phyloP scores from a whole-genome alignment of 2,797 vertebrate genomes.

The Erithacus rubecula region DNA sequence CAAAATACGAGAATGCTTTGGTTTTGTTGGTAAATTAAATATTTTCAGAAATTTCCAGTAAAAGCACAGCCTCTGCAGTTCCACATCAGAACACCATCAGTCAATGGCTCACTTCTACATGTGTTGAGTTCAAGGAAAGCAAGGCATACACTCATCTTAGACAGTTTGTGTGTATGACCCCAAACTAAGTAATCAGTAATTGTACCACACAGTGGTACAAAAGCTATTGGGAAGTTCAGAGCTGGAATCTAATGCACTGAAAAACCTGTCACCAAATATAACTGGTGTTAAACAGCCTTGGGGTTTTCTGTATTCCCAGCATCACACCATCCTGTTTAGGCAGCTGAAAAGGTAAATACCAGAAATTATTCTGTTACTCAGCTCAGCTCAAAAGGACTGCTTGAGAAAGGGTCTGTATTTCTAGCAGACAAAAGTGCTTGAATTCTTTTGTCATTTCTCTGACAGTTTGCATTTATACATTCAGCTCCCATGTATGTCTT shows the following conservation, averaged over 20 bases:
- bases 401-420: not conserved
- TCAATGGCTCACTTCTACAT: not conserved
- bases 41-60: not conserved
- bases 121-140: not conserved
- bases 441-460: not conserved
- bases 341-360: not conserved
- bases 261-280: not conserved
- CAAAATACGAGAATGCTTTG: not conserved
- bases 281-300: not conserved
- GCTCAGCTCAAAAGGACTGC: not conserved
- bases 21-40: not conserved
- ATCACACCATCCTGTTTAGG: not conserved
- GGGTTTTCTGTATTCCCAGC: not conserved
- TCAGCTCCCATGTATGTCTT: not conserved
- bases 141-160: not conserved
- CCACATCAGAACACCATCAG: not conserved
- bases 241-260: not conserved
- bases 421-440: not conserved
- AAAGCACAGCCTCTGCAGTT: not conserved
- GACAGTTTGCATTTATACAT: not conserved
- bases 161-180: not conserved
- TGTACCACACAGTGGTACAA: not conserved
- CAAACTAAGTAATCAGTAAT: not conserved
- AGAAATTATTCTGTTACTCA: not conserved
- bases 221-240: not conserved